Conservation (phyloP, 2,797 vertebrate genomes). For the Poliocrania exsul region DNA sequence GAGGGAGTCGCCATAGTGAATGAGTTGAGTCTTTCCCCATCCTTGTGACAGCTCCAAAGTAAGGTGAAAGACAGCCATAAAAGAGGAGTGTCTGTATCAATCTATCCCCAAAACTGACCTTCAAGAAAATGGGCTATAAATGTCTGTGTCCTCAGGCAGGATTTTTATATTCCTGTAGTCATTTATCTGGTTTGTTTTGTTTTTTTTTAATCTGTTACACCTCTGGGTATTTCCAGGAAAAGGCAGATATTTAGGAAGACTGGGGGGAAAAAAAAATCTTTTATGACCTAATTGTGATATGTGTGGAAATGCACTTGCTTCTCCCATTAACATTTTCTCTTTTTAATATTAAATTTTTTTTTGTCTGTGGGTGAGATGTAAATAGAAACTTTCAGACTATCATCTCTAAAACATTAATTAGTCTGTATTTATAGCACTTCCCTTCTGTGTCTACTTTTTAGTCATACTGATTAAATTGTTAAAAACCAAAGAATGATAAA, state of each 20-base stretch:
- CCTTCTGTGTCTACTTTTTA: background rate
- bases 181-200: background rate
- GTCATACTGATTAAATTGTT: background rate
- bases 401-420: background rate
- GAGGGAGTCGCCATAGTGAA: background rate
- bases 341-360: background rate
- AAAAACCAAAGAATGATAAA: background rate
- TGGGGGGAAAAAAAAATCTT: background rate
- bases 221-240: background rate
- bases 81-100: background rate
- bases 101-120: background rate
- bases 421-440: background rate
- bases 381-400: background rate
- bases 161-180: background rate
- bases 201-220: background rate
- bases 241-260: background rate
- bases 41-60: background rate
- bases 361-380: background rate
- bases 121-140: background rate
- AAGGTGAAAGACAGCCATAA: background rate
- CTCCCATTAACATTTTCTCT: background rate
- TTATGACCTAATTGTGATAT: background rate
- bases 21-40: background rate
- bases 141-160: background rate
- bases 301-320: background rate